phyloP scores from a whole-genome alignment of 2,888 invertebrate species.

The Steinernema carpocapsae region DNA sequence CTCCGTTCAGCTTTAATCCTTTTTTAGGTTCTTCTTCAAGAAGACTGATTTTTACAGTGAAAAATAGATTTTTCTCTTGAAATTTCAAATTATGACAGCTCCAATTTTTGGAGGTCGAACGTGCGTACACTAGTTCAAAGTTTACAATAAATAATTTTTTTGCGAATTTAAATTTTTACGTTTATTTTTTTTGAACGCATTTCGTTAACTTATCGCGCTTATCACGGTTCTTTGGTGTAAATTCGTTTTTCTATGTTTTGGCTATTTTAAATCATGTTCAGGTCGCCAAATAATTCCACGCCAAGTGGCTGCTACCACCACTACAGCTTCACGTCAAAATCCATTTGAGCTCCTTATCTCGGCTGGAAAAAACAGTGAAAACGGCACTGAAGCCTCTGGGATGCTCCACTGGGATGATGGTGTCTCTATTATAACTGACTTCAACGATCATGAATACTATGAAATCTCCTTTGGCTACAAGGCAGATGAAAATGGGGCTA shows the following conservation, averaged over 20 bases:
- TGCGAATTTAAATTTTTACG: too few species aligned
- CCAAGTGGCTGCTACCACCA: conserved; percentile 66
- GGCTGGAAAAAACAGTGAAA: conserved; percentile 66
- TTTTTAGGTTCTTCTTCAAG: too few species aligned
- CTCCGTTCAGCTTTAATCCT: too few species aligned
- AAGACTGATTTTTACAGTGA: too few species aligned
- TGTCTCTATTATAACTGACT: conserved; percentile 31
- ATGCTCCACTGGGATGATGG: conserved; percentile 53
- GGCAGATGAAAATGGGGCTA: not conserved
- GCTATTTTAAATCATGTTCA: not conserved
- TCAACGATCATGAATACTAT: conserved; percentile 29
- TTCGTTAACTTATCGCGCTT: not conserved
- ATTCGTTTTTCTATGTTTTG: not conserved
- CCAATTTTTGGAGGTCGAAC: too few species aligned
- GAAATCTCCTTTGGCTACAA: conserved; percentile 5
- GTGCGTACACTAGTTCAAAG: too few species aligned
- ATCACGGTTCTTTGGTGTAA: not conserved
- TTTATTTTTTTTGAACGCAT: too few species aligned
- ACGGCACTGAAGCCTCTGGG: conserved; percentile 37
- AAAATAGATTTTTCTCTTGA: too few species aligned
- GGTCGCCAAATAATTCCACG: conserved; percentile 75
- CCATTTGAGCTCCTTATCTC: conserved; percentile 77
- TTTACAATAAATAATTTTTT: too few species aligned
- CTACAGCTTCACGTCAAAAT: conserved; percentile 72
- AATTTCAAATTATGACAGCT: too few species aligned